Evolutionary conservation across 1,140 invertebrate genomes (phyloP).

Genomic region (Ptiloglossa arizonensis): DNA sequence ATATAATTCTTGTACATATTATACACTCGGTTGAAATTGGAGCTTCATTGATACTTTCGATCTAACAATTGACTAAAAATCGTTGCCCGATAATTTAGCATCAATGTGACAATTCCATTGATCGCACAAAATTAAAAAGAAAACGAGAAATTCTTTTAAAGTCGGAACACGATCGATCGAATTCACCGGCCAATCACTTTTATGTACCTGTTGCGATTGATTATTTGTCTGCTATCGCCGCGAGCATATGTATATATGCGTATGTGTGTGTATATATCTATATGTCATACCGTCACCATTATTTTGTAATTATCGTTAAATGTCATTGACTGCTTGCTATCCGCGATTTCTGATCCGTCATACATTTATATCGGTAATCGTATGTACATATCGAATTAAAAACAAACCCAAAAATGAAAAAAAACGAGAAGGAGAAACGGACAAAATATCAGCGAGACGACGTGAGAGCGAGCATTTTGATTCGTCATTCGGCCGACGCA

Average conservation of each 20-base stretch:
- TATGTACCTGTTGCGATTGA: constrained; percentile 63
- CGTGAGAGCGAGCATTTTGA: too few species aligned
- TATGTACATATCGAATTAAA: constrained; percentile 63
- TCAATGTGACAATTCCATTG: background rate
- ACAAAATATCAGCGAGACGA: background rate
- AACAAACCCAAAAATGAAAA: background rate
- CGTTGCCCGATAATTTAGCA: background rate
- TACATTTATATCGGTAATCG: constrained; percentile 34
- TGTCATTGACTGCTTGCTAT: constrained; percentile 62
- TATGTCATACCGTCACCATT: constrained; percentile 50
- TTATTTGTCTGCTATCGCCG: constrained; percentile 40
- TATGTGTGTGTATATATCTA: constrained; percentile 52
- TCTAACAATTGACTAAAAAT: background rate
- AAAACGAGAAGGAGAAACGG: background rate
- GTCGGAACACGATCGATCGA: constrained; percentile 29
- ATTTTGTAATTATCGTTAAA: constrained; percentile 65
- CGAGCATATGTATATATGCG: constrained; percentile 18
- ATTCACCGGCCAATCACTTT: constrained; percentile 45
- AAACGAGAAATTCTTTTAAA: background rate
- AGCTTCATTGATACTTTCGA: too few species aligned
- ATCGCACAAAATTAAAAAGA: too few species aligned
- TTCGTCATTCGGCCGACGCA: background rate
- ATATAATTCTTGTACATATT: background rate
- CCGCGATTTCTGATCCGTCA: constrained; percentile 50
- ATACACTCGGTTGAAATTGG: too few species aligned